A percentile compares a stretch with the other conserved stretches of the same genome.
Evolutionary conservation across 2,888 invertebrate genomes (phyloP).

Genomic region (Adelphocoris suturalis): DNA sequence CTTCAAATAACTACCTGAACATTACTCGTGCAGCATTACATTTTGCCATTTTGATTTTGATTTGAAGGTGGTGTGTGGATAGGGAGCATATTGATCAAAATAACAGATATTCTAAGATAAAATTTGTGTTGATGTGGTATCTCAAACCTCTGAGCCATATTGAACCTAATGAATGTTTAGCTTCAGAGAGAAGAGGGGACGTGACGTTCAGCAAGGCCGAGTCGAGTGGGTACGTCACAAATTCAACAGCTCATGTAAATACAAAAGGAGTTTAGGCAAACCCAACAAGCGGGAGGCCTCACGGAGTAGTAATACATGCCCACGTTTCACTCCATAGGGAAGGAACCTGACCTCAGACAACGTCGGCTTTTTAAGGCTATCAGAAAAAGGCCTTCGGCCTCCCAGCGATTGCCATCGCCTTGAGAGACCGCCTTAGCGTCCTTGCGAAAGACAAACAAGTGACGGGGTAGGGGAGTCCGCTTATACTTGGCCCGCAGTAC

Average conservation of each 20-base stretch:
- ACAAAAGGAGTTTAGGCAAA: conserved; percentile 19
- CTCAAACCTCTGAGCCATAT: too few relatives aligned
- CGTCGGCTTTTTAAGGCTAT: conserved; percentile 39
- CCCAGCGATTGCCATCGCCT: conserved; percentile 44
- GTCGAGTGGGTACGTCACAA: conserved; percentile 4
- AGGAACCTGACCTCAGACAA: conserved; percentile 46
- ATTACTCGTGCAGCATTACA: too few relatives aligned
- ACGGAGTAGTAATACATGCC: conserved; percentile 23
- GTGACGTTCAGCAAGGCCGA: conserved; percentile 11
- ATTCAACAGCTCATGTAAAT: conserved; percentile 23
- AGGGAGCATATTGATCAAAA: too few relatives aligned
- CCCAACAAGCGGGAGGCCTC: conserved; percentile 12
- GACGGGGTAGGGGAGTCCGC: not conserved
- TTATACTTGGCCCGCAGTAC: conserved; percentile 18
- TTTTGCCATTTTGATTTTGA: too few relatives aligned
- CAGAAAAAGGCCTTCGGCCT: conserved; percentile 19
- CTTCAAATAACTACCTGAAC: too few relatives aligned
- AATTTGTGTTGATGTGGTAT: too few relatives aligned
- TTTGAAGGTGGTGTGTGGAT: too few relatives aligned
- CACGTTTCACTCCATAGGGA: conserved; percentile 20
- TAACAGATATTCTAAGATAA: too few relatives aligned
- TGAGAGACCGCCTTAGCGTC: conserved; percentile 23
- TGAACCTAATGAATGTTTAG: not conserved
- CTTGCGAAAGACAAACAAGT: not conserved
- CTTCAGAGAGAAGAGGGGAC: not conserved